Evolutionary conservation across 2,888 invertebrate species (phyloP), one percentile per base, ranked within the genome.

Genomic region (Crepidodera aurea): DNA sequence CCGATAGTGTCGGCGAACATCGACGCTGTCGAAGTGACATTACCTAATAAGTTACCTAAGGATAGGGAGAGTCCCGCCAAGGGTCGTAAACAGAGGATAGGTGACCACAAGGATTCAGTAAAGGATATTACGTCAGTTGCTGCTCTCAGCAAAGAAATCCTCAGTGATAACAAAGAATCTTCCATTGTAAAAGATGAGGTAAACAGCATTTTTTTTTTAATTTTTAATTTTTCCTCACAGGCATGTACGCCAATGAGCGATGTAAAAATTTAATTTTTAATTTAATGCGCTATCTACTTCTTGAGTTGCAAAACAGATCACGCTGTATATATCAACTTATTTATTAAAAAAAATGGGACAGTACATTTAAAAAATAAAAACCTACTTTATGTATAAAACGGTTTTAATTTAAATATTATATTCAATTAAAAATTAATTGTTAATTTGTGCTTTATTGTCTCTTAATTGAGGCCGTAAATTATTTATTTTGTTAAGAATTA

Each of bases 1-100:
- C 90, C 90, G 42, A 85, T 90, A 68, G 90, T 90, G 58, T 90
- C 90, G 65, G 90, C 90, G 66, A 88, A 87, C 82, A 86, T 88
- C 59, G 88, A 89, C 75, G 87, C 87, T 71, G 88, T 87, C 73
- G 87, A 87, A 78, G 85, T 87, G 78, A 86, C 86, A 79, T 73
- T 81, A 68, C 84, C 84, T 77, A 85, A 72, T 58, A 78, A 78
- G 62, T 73, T 74, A 59, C 69, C 74, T 12, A 79, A 79, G 67
- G 81, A 80, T 54, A 75, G 79, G 48, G 82, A 81, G 50, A 81
- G 81, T 73, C 81, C 81, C 0, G 64, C 60, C 3, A 81, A 79
- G 64, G 73, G 74, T n/a, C 73, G 78, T 48, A 78, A 79, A 64
- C 75, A 73, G 71, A 63, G 69, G 48, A 42, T 51, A 12, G 67